A percentile compares a stretch with the other conserved stretches of the same genome.
These are phyloP conservation scores for Anarrhichthys ocellatus DNA, from an alignment of 2,113 vertebrate species.

Conservation along the genomic window DNA sequence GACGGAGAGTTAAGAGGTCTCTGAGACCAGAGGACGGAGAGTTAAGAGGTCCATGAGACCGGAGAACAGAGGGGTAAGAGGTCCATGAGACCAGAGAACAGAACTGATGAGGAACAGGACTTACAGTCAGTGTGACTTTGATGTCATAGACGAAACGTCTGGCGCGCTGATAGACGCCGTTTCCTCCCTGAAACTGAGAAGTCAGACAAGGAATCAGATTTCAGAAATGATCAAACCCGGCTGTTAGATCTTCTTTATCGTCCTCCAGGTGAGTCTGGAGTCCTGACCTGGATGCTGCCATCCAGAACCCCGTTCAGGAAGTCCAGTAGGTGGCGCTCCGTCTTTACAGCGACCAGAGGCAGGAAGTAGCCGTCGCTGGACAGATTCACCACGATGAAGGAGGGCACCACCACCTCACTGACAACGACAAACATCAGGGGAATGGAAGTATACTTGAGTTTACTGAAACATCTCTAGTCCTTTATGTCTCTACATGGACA, in stretches of 20 bases:
- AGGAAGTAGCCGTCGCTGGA: slow-evolving; percentile 96
- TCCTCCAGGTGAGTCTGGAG: not conserved
- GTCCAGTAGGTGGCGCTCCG: slow-evolving; percentile 86
- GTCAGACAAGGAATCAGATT: not conserved
- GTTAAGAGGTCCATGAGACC: too few relatives aligned
- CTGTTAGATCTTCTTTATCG: not conserved
- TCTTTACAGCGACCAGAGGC: slow-evolving; percentile 82
- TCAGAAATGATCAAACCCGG: not conserved
- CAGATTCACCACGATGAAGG: slow-evolving; percentile 91
- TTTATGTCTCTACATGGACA: not conserved
- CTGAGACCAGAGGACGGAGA: too few relatives aligned
- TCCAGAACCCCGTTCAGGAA: slow-evolving; percentile 90
- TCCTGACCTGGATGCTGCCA: slow-evolving; percentile 86
- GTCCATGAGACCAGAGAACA: not conserved
- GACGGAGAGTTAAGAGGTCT: too few relatives aligned
- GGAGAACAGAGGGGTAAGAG: not conserved
- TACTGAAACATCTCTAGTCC: not conserved
- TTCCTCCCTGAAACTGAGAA: slow-evolving; percentile 4
- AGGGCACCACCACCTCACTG: slow-evolving; percentile 90
- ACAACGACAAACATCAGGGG: not conserved
- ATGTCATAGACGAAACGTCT: not conserved
- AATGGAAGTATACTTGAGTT: not conserved
- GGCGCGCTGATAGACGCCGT: not conserved
- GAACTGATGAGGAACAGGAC: not conserved
- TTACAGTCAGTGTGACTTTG: not conserved